These are phyloP conservation scores for Oxyruncus cristatus DNA, from an alignment of 2,113 vertebrate genomes.

Conservation along the genomic window DNA sequence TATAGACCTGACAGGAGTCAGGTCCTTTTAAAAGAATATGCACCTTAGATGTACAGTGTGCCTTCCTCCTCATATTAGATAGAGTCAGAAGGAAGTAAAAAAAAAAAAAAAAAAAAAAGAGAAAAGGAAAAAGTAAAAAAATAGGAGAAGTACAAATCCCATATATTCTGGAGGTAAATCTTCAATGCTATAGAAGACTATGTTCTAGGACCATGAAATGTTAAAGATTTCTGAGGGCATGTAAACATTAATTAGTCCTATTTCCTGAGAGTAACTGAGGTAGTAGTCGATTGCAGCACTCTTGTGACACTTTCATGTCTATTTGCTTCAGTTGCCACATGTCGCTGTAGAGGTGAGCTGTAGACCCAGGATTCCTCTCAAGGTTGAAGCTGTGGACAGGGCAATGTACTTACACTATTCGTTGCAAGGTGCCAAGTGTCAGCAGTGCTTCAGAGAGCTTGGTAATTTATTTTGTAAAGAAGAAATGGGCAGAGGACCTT, in stretches of 20 bases:
- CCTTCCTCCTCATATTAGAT: background rate
- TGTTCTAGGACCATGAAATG: background rate
- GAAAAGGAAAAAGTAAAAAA: background rate
- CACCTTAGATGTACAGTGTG: background rate
- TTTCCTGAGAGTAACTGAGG: background rate
- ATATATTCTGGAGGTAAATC: background rate
- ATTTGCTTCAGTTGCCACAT: background rate
- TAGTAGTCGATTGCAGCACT: background rate
- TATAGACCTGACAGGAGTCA: background rate
- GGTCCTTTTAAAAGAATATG: background rate
- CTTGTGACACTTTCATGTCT: background rate
- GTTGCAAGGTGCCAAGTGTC: background rate
- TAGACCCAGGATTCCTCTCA: background rate
- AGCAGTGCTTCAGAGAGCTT: background rate
- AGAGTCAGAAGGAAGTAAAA: accelerated
- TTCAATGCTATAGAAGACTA: background rate
- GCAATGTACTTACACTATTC: background rate
- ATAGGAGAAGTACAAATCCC: background rate
- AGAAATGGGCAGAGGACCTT: background rate
- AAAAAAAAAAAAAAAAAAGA: too few relatives aligned
- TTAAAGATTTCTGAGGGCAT: background rate
- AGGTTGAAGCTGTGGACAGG: background rate
- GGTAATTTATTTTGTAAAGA: background rate
- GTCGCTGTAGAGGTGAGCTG: background rate
- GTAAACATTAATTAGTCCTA: background rate